phyloP scores from a whole-genome alignment of 2,797 vertebrate species.

The Ceryle rudis region DNA sequence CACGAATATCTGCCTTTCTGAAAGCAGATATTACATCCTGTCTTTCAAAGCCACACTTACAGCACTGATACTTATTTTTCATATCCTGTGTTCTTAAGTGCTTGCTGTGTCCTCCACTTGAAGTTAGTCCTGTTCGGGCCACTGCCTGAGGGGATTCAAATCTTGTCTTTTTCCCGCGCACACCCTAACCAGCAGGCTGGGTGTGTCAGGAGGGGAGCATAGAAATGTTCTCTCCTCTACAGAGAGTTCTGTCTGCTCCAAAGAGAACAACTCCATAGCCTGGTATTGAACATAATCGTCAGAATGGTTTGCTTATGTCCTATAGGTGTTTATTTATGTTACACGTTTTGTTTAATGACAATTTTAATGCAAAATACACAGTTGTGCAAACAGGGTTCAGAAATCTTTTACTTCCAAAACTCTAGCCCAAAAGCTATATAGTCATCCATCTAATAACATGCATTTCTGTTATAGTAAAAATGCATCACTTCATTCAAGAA shows the following conservation, averaged over 20 bases:
- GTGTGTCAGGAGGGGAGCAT: not conserved
- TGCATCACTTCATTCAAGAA: not conserved
- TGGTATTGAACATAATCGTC: not conserved
- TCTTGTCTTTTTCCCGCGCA: not conserved
- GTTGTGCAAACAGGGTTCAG: not conserved
- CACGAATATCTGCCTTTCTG: not conserved
- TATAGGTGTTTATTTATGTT: not conserved
- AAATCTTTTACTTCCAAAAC: not conserved
- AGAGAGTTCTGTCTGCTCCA: not conserved
- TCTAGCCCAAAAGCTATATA: not conserved
- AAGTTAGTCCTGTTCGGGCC: not conserved
- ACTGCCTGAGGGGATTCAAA: not conserved
- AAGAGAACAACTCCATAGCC: not conserved
- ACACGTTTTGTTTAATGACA: not conserved
- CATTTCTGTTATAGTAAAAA: not conserved
- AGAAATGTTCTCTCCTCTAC: not conserved
- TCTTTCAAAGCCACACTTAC: not conserved
- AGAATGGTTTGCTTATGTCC: not conserved
- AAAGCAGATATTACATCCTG: not conserved
- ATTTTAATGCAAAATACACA: not conserved
- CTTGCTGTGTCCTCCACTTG: not conserved
- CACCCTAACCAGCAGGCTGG: not conserved
- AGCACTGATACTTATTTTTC: not conserved
- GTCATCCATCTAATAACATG: not conserved
- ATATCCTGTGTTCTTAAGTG: not conserved